Evolutionary conservation across 2,888 invertebrate species (phyloP).

Genomic region (Brachyopa scutellaris): DNA sequence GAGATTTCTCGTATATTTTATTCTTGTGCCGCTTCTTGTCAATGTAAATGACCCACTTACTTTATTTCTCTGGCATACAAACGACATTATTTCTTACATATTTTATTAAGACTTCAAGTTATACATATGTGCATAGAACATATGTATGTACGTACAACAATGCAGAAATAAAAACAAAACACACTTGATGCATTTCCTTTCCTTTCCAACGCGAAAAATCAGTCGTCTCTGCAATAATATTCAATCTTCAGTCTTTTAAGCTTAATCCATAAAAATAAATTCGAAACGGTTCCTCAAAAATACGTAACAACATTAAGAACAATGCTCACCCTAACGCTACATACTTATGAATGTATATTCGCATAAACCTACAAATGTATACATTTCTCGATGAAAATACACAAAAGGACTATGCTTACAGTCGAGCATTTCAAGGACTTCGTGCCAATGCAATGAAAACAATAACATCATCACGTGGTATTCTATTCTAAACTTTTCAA

Average conservation of each 20-base stretch:
- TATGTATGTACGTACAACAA: too few relatives aligned
- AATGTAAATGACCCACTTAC: conserved; percentile 24
- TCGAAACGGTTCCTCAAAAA: conserved; percentile 7
- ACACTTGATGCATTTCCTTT: neutral
- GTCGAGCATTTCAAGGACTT: conserved; percentile 63
- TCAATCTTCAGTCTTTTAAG: conserved; percentile 20
- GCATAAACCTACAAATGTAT: too few relatives aligned
- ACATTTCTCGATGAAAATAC: conserved; percentile 1
- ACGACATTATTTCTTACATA: neutral
- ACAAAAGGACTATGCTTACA: conserved; percentile 45
- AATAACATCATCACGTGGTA: conserved; percentile 69
- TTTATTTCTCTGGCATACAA: conserved; percentile 2
- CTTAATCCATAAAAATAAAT: conserved; percentile 34
- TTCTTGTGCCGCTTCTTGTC: conserved; percentile 3
- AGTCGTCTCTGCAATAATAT: neutral
- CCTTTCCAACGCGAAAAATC: neutral
- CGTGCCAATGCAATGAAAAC: conserved; percentile 58
- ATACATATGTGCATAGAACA: neutral
- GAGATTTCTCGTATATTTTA: neutral
- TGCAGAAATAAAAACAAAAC: neutral
- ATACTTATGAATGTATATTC: neutral
- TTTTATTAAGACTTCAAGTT: neutral
- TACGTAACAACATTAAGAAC: conserved; percentile 22
- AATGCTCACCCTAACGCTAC: conserved; percentile 3
- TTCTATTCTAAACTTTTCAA: conserved; percentile 53